Evolutionary conservation across 2,888 invertebrate genomes (phyloP), one percentile per base, ranked within the genome.

Genomic region (Xestia xanthographa): DNA sequence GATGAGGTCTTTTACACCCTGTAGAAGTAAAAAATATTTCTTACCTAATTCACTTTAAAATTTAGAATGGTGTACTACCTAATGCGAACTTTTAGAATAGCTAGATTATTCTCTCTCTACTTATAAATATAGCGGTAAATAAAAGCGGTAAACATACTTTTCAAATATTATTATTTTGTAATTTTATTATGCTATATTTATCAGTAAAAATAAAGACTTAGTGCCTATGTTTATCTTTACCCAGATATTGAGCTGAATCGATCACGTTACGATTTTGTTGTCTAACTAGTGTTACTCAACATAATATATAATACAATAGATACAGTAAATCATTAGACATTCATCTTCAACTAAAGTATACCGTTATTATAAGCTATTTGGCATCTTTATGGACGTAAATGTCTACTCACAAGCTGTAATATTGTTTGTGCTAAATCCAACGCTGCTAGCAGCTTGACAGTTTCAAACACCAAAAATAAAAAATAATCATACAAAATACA

Each of bases 321-420:
- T 91, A 91, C 89, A 85, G 87, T 90, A 88, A 88, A 86, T 88
- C 85, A 72, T 79, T 81, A 87, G 88, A 91, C 88, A 88, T 88
- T 88, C 84, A 85, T 86, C 88, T 86, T 87, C 89, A 87, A 87
- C 88, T 89, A 89, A 91, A 92, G 91, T 92, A 89, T 92, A 92
- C 89, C 88, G 84, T 91, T 90, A 92, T 92, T 94, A 95, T 90
- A 94, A 94, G 93, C 95, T 96, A 96, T 96, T 96, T 96, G 96
- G 96, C 96, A 96, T 94, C 96, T 94, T 94, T 86, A 91, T 93
- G 96, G 96, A 96, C 96, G 96, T 94, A 92, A 91, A 92, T 90
- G 92, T 95, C 92, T 91, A 92, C 88, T 92, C 88, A 89, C 91
- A 92, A 92, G 91, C 92, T 91, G 91, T 91, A 86, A 86, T 90